phyloP scores from a whole-genome alignment of 1,140 invertebrate genomes.

The Diorhabda sublineata region DNA sequence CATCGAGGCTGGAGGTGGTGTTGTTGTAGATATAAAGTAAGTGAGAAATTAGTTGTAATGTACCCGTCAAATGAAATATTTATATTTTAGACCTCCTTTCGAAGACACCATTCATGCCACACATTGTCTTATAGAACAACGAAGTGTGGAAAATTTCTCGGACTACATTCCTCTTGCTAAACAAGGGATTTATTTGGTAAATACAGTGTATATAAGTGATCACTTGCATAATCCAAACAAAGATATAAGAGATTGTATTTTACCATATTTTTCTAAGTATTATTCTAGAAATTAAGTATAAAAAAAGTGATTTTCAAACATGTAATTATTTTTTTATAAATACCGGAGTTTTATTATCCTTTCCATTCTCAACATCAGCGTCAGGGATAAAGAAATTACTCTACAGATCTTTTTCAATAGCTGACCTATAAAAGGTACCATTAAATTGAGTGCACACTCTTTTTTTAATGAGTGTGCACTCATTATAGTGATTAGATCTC shows the following conservation, averaged over 20 bases:
- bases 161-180: slow-evolving; percentile 35
- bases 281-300: slow-evolving; percentile 11
- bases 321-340: not conserved
- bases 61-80: not conserved
- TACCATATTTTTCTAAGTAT: slow-evolving; percentile 18
- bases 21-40: slow-evolving; percentile 54
- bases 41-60: not conserved
- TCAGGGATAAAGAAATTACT: too few species aligned
- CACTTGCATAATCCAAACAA: slow-evolving; percentile 22
- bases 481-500: too few species aligned
- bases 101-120: slow-evolving; percentile 38
- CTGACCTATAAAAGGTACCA: too few species aligned
- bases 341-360: not conserved
- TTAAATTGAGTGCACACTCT: too few species aligned
- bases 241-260: slow-evolving; percentile 18
- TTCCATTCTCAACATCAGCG: too few species aligned
- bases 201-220: slow-evolving; percentile 39
- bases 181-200: slow-evolving; percentile 42
- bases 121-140: slow-evolving; percentile 40
- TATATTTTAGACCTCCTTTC: slow-evolving; percentile 39
- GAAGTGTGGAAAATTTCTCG: slow-evolving; percentile 28
- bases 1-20: slow-evolving; percentile 67
- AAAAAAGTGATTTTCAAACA: not conserved
- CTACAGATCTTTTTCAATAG: too few species aligned
- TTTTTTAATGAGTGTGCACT: too few species aligned